Base-by-base conservation (phyloP, 2,888 invertebrate genomes). In the Drosophila greeni region DNA sequence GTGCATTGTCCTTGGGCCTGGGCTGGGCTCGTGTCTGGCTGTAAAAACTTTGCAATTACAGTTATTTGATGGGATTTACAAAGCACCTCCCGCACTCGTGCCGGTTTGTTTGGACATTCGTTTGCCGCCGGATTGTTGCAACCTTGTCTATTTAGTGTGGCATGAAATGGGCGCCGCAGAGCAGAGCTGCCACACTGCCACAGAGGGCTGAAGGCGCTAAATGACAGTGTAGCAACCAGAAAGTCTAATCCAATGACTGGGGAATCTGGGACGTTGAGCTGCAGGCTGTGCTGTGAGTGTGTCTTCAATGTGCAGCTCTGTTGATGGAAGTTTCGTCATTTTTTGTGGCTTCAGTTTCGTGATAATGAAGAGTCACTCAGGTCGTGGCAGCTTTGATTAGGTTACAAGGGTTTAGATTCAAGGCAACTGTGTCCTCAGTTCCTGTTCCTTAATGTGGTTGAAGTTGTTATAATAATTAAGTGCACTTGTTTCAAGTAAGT, bases 1-100 rank as follows among this genome's bases (percentile, higher is more conserved):
- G 80, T 79, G 72, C 76, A 82, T 71, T 77, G 78, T 77, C 66
- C 72, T 54, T 54, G 62, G n/a, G 16, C 18, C 26, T n/a, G 67
- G 79, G 75, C 72, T n/a, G n/a, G n/a, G n/a, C 59, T 76, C 62
- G 62, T 75, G 73, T 74, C 80, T 82, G 71, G 75, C 67, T 57
- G 84, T 75, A 79, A 82, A 85, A 85, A 78, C 75, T 81, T 82
- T 82, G 73, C 82, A 82, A 85, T 83, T 85, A 82, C 85, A 78
- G 82, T 85, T 85, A 83, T 82, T 82, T 82, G 78, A 85, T 82
- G 76, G 85, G 85, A 82, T 82, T 82, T 77, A 66, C 67, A 70
- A 60, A 60, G 72, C 48, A 67, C 67, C 82, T 68, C 70, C 66
- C 70, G 40, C 62, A 43, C 48, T 37, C 40, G 58, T 70, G 56